Base-by-base conservation (phyloP, 2,113 vertebrate genomes). In the Drymodes brunneopygia region DNA sequence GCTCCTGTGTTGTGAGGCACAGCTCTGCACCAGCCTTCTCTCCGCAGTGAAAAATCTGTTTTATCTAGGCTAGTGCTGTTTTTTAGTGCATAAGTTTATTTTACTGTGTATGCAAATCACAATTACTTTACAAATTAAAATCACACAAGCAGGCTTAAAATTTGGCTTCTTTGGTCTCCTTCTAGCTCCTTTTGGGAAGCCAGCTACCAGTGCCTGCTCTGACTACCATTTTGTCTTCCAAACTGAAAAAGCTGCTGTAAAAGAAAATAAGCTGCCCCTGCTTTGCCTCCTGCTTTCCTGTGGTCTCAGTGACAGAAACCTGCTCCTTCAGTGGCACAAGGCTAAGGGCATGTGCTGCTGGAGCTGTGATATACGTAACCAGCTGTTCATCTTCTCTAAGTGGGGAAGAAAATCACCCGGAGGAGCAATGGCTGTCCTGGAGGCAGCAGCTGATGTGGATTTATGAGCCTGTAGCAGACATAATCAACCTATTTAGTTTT, bases 301-400 rank as follows among this genome's bases (percentile, higher is more conserved):
- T 56, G 54, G n/a, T 81, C 25, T 92, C 86, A 73, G 0, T 73
- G 94, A 89, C 89, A 87, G 65, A 56, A 87, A 60, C n/a, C 51
- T 79, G 64, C 60, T 69, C 44, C 57, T 79, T n/a, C 24, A n/a
- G 78, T 81, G 92, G 73, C 61, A 75, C 15, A 31, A 87, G 90
- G 81, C 78, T 64, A 31, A 0, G 9, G 51, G 35, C 80, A 51
- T 67, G 87, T 81, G 60, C 71, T 94, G 61, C 81, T 14, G 7
- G 81, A 51, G 73, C 78, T 67, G 72, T 78, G 87, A 79, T 67
- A 84, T 6, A 80, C 1, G 0, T 86, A 75, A 86, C 70, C 90
- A 93, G 92, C 85, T 91, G 92, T 91, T 95, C 92, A 74, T 95
- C 87, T 82, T 81, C 78, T 81, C 61, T 89, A 95, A 93, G 65